Percentiles rank a stretch among this genome's conserved stretches.
These are phyloP conservation scores for Diorhabda sublineata DNA, from an alignment of 1,140 invertebrate species.

Conservation along the genomic window DNA sequence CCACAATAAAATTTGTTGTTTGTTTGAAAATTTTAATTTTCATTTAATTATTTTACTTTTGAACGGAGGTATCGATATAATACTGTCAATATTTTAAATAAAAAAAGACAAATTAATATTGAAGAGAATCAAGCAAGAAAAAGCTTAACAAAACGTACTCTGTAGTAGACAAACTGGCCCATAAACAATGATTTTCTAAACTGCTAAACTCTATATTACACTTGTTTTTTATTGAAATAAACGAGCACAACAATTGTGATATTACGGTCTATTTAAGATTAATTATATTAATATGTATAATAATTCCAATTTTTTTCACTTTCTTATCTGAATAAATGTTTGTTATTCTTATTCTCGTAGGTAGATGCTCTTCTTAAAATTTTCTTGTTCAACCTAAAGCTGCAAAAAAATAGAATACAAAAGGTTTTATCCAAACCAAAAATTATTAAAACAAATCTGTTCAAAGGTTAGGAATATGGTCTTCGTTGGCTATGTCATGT, in stretches of 20 bases:
- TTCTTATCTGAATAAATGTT: neutral
- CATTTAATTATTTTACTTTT: no score
- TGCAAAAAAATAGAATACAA: slow-evolving; percentile 13
- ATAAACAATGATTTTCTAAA: slow-evolving; percentile 1
- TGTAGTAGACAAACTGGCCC: neutral
- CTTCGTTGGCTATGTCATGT: no score
- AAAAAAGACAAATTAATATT: no score
- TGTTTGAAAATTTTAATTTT: no score
- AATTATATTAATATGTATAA: slow-evolving; percentile 18
- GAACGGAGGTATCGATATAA: no score
- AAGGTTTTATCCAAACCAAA: neutral
- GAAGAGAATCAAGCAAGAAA: neutral
- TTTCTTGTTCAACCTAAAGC: slow-evolving; percentile 19
- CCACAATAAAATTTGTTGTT: no score
- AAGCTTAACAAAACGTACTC: neutral
- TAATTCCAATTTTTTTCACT: slow-evolving; percentile 6
- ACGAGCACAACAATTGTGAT: slow-evolving; percentile 16
- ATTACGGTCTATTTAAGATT: slow-evolving; percentile 15
- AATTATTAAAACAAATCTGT: neutral
- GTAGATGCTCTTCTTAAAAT: neutral
- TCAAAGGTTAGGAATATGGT: no score
- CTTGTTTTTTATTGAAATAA: slow-evolving; percentile 16
- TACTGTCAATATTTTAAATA: no score
- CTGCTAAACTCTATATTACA: slow-evolving; percentile 9
- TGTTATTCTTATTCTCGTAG: neutral